phyloP scores from a whole-genome alignment of 2,888 invertebrate genomes.

The Amorpha juglandis region DNA sequence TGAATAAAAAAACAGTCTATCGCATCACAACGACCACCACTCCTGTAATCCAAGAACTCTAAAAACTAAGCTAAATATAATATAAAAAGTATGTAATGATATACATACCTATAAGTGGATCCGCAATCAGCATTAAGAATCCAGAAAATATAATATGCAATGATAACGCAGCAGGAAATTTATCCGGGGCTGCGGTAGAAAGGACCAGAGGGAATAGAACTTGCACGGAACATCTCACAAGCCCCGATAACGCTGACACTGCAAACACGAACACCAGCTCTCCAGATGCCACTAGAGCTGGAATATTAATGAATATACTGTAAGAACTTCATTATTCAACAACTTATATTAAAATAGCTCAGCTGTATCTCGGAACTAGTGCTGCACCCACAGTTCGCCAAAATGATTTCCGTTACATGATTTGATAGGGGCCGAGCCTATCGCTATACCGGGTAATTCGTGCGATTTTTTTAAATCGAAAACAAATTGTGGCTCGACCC shows the following conservation, averaged over 20 bases:
- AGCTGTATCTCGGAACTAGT: too few relatives aligned
- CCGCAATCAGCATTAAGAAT: conserved; percentile 86
- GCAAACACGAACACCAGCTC: conserved; percentile 80
- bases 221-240: conserved; percentile 88
- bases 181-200: conserved; percentile 86
- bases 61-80: too few relatives aligned
- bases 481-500: too few relatives aligned
- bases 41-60: too few relatives aligned
- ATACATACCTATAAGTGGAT: conserved; percentile 86
- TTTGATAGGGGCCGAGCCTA: too few relatives aligned
- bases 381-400: too few relatives aligned
- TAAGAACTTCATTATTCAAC: not conserved
- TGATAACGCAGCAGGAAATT: conserved; percentile 89
- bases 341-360: too few relatives aligned
- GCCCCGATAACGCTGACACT: conserved; percentile 86
- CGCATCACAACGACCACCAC: too few relatives aligned
- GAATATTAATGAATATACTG: conserved; percentile 32
- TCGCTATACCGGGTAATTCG: too few relatives aligned
- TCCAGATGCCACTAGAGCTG: conserved; percentile 43
- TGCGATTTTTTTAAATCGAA: too few relatives aligned
- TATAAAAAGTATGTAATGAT: not conserved
- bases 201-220: conserved; percentile 89
- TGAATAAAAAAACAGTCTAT: too few relatives aligned
- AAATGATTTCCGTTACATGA: too few relatives aligned
- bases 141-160: conserved; percentile 89